Evolutionary conservation across 2,888 invertebrate genomes (phyloP).

Genomic region (Rhingia campestris): DNA sequence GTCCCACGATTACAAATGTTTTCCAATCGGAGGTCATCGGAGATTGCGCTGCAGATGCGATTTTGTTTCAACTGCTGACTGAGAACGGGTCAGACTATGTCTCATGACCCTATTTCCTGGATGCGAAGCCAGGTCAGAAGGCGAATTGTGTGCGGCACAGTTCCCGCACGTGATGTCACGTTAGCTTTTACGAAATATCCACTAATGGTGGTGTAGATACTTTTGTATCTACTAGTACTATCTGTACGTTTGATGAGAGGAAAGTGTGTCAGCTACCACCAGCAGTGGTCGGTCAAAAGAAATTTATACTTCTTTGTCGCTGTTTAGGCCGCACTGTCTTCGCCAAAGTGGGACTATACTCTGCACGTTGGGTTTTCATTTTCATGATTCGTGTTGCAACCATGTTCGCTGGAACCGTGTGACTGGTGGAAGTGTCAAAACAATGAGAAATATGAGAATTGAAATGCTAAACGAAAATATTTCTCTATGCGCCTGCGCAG

Average conservation of each 20-base stretch:
- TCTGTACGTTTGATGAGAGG: conserved; percentile 32
- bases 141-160: conserved; percentile 38
- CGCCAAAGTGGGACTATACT: conserved; percentile 10
- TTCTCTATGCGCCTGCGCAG: conserved; percentile 10
- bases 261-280: conserved; percentile 62
- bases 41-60: background rate
- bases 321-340: conserved; percentile 3
- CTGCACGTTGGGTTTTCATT: conserved; percentile 27
- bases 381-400: conserved; percentile 53
- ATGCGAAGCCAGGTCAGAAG: conserved; percentile 40
- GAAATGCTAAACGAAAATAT: conserved; percentile 23
- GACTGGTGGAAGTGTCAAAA: conserved; percentile 26
- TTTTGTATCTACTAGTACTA: conserved; percentile 2
- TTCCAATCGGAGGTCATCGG: conserved; percentile 37
- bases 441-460: conserved; percentile 29
- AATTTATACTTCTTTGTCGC: conserved; percentile 56
- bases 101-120: conserved; percentile 47
- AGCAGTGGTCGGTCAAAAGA: conserved; percentile 44
- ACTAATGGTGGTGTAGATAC: conserved; percentile 22
- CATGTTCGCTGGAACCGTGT: conserved; percentile 27
- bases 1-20: conserved; percentile 24
- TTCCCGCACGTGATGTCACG: conserved; percentile 68
- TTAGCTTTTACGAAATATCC: conserved; percentile 40
- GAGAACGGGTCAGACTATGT: conserved; percentile 37
- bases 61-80: background rate